These are phyloP conservation scores for Itoplectis maculator DNA, from an alignment of 2,888 invertebrate genomes.

Conservation along the genomic window DNA sequence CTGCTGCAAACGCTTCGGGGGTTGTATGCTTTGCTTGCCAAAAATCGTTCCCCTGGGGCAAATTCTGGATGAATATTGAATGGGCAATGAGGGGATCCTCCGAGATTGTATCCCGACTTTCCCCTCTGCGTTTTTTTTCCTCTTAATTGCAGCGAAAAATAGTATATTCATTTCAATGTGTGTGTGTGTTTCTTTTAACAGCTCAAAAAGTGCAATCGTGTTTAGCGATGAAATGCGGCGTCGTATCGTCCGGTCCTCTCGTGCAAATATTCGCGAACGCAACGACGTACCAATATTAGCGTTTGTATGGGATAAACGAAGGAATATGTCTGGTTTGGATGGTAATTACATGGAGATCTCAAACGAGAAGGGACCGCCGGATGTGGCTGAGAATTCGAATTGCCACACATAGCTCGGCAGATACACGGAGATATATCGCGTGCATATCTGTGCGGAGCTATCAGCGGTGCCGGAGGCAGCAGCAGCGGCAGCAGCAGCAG, in stretches of 20 bases:
- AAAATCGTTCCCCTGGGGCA: conserved; percentile 40
- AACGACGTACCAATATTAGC: not conserved
- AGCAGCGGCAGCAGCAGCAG: no score
- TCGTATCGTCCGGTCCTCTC: not conserved
- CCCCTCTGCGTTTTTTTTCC: not conserved
- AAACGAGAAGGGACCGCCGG: conserved; percentile 23
- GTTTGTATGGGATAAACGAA: not conserved
- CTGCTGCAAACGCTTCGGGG: conserved; percentile 12
- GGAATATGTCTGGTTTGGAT: not conserved
- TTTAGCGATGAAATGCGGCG: no score
- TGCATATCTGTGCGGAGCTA: conserved; percentile 17
- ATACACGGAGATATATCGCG: conserved; percentile 13
- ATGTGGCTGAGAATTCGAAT: conserved; percentile 29
- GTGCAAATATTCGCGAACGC: not conserved
- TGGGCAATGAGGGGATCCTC: conserved; percentile 28
- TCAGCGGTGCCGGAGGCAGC: conserved; percentile 27
- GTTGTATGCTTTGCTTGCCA: conserved; percentile 34
- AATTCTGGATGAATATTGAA: conserved; percentile 38
- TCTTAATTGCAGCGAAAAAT: conserved; percentile 15
- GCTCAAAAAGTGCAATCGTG: no score
- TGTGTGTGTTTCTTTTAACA: not conserved
- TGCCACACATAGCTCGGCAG: conserved; percentile 15
- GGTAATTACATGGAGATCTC: conserved; percentile 14
- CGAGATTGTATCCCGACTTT: conserved; percentile 8
- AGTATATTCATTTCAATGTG: not conserved